Evolutionary conservation across 2,113 vertebrate genomes (phyloP).

Genomic region (Tyrannus savana): DNA sequence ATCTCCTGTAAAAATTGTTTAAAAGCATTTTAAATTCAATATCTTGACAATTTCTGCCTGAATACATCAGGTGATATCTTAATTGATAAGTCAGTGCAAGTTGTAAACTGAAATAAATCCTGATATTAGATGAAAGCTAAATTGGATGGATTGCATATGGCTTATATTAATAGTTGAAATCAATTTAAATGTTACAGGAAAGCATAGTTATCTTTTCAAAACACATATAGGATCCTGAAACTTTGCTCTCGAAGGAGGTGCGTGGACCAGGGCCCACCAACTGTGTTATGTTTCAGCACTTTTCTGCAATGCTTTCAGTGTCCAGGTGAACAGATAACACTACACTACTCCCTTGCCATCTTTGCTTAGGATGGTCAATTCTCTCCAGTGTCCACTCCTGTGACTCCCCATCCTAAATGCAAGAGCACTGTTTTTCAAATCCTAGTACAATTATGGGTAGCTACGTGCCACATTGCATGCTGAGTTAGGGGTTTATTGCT

Average conservation of each 20-base stretch:
- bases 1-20: not conserved
- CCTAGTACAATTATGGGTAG: not conserved
- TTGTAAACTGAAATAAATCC: not conserved
- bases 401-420: not conserved
- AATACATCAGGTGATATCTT: not conserved
- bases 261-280: rapidly evolving
- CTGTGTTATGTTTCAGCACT: not conserved
- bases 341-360: not conserved
- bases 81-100: not conserved
- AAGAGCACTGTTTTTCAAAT: not conserved
- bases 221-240: not conserved
- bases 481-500: not conserved
- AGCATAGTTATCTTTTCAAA: not conserved
- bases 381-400: not conserved
- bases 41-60: not conserved
- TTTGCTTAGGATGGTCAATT: not conserved
- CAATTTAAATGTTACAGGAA: not conserved
- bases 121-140: not conserved
- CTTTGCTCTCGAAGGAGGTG: not conserved
- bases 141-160: not conserved
- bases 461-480: not conserved
- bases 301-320: not conserved
- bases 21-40: not conserved
- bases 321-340: not conserved
- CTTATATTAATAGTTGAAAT: not conserved